Percentiles rank a stretch among this genome's conserved stretches.
These are phyloP conservation scores for Oreortyx pictus DNA, from an alignment of 2,797 vertebrate genomes.

Conservation along the genomic window DNA sequence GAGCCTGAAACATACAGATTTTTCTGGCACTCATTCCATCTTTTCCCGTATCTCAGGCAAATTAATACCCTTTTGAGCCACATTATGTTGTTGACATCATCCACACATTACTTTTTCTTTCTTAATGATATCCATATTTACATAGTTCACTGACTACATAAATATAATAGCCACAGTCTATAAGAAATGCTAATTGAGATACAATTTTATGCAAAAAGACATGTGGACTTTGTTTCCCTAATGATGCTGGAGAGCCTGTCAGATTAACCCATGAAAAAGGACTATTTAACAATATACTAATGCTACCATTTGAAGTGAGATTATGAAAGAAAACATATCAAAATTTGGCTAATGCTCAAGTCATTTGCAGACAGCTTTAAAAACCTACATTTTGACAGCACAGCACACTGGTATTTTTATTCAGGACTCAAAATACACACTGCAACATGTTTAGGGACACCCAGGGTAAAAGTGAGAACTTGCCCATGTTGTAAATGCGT, in stretches of 20 bases:
- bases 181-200: not conserved
- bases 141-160: not conserved
- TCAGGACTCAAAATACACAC: not conserved
- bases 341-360: not conserved
- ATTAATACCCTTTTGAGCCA: not conserved
- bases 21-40: not conserved
- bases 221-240: constrained; percentile 3
- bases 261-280: not conserved
- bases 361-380: not conserved
- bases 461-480: not conserved
- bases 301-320: not conserved
- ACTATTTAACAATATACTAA: not conserved
- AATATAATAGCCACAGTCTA: not conserved
- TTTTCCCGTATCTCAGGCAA: not conserved
- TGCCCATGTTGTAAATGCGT: not conserved
- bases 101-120: not conserved
- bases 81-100: not conserved
- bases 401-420: not conserved
- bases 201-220: not conserved
- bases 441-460: not conserved
- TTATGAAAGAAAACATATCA: not conserved
- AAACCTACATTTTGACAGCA: not conserved
- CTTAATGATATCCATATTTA: not conserved
- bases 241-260: not conserved
- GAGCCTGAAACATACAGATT: not conserved